phyloP scores from a whole-genome alignment of 2,113 vertebrate genomes.

The Cyphomyrus plagiostoma region DNA sequence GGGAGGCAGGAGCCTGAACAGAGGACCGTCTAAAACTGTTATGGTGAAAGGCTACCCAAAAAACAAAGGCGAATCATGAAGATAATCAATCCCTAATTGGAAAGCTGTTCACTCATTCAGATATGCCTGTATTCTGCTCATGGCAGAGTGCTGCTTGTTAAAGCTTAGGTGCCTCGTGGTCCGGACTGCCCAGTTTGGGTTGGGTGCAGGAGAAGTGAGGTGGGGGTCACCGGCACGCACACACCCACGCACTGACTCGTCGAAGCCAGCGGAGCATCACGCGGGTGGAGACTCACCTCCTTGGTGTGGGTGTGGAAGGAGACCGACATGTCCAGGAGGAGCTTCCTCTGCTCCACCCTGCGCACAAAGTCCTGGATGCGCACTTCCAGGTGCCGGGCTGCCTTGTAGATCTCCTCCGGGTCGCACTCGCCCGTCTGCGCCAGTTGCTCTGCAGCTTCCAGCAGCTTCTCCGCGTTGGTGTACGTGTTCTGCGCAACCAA shows the following conservation, averaged over 20 bases:
- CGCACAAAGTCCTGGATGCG: conserved; percentile 83
- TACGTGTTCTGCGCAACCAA: conserved; percentile 68
- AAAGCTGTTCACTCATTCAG: not conserved
- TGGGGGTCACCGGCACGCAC: not conserved
- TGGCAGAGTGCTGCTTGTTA: not conserved
- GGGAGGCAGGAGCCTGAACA: not conserved
- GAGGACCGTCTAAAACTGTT: not conserved
- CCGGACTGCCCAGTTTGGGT: not conserved
- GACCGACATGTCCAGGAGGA: conserved; percentile 82
- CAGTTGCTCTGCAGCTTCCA: conserved; percentile 81
- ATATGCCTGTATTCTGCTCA: not conserved
- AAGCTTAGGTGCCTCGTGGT: not conserved
- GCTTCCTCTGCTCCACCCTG: conserved; percentile 79
- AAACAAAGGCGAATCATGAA: not conserved
- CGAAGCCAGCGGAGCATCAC: too few species aligned
- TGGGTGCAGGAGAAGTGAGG: not conserved
- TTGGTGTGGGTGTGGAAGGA: conserved; percentile 86
- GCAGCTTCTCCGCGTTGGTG: conserved; percentile 82
- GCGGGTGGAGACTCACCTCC: conserved; percentile 61
- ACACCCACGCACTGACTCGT: not conserved
- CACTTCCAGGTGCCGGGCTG: conserved; percentile 79
- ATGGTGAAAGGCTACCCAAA: not conserved
- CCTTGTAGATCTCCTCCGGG: conserved; percentile 85
- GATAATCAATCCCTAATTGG: not conserved
- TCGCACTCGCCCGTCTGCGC: conserved; percentile 86